A percentile compares a stretch with the other conserved stretches of the same genome.
Conservation (phyloP, 2,113 vertebrate genomes). For the Anthoscopus minutus region DNA sequence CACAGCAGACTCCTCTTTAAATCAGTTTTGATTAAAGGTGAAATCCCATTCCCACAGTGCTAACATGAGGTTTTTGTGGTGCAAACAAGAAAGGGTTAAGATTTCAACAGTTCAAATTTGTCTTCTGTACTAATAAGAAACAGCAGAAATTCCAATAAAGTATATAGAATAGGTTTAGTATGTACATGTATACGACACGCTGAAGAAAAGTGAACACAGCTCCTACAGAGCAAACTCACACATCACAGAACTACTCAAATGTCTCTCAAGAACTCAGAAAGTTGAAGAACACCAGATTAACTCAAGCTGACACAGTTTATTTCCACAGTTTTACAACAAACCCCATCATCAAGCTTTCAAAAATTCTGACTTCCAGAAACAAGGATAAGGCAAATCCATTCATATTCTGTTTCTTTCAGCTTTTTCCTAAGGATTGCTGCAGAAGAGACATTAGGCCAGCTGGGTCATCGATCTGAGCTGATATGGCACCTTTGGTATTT, state of each 20-base stretch:
- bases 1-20: neutral
- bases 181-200: accelerated
- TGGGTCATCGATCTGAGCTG: neutral
- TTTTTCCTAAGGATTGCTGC: neutral
- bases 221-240: neutral
- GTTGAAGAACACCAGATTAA: neutral
- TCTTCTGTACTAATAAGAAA: neutral
- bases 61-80: neutral
- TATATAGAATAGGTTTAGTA: neutral
- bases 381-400: neutral
- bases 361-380: neutral
- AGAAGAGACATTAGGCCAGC: neutral
- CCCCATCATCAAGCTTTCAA: neutral
- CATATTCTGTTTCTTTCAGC: neutral
- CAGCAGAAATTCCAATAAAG: neutral
- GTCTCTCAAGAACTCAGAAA: neutral
- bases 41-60: neutral
- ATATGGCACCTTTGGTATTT: slow-evolving; percentile 43
- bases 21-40: neutral
- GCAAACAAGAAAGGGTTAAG: neutral
- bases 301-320: neutral
- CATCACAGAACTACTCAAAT: neutral
- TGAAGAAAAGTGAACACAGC: neutral
- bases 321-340: neutral
- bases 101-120: neutral